These are phyloP conservation scores for Dryomyza anilis DNA, from an alignment of 2,888 invertebrate genomes.

Conservation along the genomic window DNA sequence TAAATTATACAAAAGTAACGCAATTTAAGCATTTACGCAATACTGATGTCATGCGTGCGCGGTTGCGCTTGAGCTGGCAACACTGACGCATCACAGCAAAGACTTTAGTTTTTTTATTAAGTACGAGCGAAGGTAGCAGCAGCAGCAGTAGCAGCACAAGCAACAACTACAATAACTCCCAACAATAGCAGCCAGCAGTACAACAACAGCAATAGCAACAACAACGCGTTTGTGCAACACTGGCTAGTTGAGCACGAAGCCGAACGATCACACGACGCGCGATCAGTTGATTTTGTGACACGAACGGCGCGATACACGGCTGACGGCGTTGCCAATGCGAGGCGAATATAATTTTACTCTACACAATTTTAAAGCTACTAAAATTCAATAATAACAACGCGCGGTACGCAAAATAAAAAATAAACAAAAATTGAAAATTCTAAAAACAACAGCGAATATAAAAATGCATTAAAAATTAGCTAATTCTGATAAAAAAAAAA, in stretches of 20 bases:
- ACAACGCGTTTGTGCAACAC: background rate
- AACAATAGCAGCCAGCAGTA: background rate
- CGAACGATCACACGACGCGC: background rate
- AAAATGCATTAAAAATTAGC: background rate
- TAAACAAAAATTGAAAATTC: background rate
- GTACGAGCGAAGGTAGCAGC: background rate
- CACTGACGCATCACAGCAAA: background rate
- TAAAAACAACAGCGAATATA: background rate
- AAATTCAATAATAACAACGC: background rate
- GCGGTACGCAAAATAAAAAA: background rate
- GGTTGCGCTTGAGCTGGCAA: no score
- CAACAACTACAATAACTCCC: background rate
- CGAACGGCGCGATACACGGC: background rate
- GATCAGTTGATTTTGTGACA: conserved; percentile 22
- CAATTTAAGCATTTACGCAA: no score
- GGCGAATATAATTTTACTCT: background rate
- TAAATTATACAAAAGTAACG: no score
- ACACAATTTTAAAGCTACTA: background rate
- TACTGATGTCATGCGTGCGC: no score
- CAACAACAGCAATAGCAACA: background rate
- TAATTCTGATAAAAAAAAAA: no score
- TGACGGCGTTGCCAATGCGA: background rate
- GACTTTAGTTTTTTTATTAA: background rate
- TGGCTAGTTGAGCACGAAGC: background rate
- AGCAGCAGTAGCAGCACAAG: background rate